Percentiles rank a stretch among this genome's conserved stretches.
These are phyloP conservation scores for Delichon dasypus DNA, from an alignment of 2,797 vertebrate species.

Conservation along the genomic window DNA sequence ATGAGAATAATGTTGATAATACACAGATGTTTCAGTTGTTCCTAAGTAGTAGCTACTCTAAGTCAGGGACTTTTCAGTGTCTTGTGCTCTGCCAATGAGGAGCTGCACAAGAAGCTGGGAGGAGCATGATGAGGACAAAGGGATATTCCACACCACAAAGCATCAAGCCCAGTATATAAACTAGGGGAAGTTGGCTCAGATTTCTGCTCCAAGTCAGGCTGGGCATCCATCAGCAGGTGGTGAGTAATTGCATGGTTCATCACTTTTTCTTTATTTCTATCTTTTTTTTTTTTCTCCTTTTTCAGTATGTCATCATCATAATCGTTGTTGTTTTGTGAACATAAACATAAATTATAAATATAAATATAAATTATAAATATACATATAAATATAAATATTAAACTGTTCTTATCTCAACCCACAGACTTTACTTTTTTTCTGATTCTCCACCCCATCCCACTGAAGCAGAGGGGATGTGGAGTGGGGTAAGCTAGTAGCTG, in stretches of 20 bases:
- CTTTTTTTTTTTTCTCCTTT: background rate
- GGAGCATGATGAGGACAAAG: background rate
- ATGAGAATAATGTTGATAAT: background rate
- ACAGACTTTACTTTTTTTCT: background rate
- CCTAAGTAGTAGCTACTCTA: background rate
- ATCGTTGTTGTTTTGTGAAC: background rate
- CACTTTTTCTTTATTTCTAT: background rate
- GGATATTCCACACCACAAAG: background rate
- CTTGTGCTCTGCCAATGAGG: background rate
- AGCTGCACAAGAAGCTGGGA: background rate
- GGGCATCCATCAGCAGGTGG: background rate
- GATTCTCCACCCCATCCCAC: background rate
- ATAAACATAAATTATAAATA: too few species aligned
- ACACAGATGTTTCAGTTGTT: background rate
- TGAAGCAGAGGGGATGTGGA: background rate
- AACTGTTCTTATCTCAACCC: background rate
- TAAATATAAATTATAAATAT: background rate
- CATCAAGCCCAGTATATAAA: background rate
- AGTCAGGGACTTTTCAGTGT: background rate
- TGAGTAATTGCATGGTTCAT: background rate
- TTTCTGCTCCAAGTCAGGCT: background rate
- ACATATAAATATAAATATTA: too few species aligned
- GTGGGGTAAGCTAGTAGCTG: background rate
- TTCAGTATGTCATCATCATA: background rate
- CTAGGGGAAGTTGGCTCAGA: background rate